These are phyloP conservation scores for Oophaga pumilio DNA, from an alignment of 2,113 vertebrate genomes.

Conservation along the genomic window DNA sequence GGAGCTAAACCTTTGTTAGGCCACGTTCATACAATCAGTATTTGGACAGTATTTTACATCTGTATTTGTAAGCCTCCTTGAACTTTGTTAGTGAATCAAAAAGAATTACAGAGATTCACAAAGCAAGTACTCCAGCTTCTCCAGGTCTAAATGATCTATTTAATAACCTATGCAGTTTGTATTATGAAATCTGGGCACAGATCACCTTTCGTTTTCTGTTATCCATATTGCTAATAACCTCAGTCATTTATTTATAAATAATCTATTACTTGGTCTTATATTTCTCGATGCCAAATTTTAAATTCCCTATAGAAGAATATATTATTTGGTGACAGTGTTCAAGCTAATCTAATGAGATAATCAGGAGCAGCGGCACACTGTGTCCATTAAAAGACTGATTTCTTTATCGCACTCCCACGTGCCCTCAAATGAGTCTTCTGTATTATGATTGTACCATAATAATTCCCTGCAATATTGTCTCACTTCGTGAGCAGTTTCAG, in stretches of 20 bases:
- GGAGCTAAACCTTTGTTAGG: no score
- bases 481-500: neutral
- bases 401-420: conserved; percentile 21
- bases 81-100: no score
- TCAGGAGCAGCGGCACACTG: neutral
- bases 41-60: no score
- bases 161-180: no score
- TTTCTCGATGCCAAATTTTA: neutral
- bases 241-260: neutral
- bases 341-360: conserved; percentile 46
- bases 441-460: conserved; percentile 23
- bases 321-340: neutral
- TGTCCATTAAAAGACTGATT: conserved; percentile 29
- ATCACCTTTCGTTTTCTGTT: neutral
- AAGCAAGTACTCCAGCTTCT: no score
- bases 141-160: no score
- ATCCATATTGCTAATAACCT: neutral
- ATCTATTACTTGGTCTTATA: neutral
- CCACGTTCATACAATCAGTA: no score
- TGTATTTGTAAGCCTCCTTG: no score
- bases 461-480: conserved; percentile 28
- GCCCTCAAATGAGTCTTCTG: conserved; percentile 8
- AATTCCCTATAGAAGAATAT: neutral
- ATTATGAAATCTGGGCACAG: no score
- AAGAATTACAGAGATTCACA: no score